Evolutionary conservation across 2,888 invertebrate genomes (phyloP).

Genomic region (Xestia sexstrigata): DNA sequence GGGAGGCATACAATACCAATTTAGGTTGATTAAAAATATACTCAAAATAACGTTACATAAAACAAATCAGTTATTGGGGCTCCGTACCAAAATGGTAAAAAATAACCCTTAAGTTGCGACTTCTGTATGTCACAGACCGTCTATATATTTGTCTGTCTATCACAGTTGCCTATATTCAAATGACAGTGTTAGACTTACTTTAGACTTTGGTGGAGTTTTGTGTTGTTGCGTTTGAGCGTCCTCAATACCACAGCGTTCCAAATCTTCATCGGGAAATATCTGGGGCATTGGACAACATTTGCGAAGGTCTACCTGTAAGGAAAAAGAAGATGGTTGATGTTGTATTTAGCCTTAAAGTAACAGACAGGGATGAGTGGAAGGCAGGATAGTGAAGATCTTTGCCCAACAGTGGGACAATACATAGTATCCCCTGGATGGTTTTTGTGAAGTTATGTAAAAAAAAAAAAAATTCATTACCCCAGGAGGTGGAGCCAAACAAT

Average conservation of each 20-base stretch:
- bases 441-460: background rate
- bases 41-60: background rate
- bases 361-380: too few species aligned
- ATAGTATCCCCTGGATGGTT: background rate
- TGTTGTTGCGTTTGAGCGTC: background rate
- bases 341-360: background rate
- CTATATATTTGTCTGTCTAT: background rate
- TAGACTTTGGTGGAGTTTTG: slow-evolving; percentile 3
- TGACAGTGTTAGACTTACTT: slow-evolving; percentile 16
- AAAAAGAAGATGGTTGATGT: background rate
- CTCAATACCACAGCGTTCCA: slow-evolving; percentile 37
- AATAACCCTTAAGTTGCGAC: too few species aligned
- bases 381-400: background rate
- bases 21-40: background rate
- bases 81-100: too few species aligned
- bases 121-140: too few species aligned
- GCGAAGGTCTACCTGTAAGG: slow-evolving; percentile 25
- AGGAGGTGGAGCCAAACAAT: slow-evolving; percentile 29
- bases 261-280: slow-evolving; percentile 29
- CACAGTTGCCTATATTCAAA: background rate
- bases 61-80: background rate
- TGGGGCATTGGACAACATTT: slow-evolving; percentile 40
- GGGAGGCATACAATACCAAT: background rate
- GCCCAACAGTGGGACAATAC: background rate
- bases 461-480: slow-evolving; percentile 21